These are phyloP conservation scores for Bibio marci DNA, from an alignment of 2,888 invertebrate genomes.

Conservation along the genomic window DNA sequence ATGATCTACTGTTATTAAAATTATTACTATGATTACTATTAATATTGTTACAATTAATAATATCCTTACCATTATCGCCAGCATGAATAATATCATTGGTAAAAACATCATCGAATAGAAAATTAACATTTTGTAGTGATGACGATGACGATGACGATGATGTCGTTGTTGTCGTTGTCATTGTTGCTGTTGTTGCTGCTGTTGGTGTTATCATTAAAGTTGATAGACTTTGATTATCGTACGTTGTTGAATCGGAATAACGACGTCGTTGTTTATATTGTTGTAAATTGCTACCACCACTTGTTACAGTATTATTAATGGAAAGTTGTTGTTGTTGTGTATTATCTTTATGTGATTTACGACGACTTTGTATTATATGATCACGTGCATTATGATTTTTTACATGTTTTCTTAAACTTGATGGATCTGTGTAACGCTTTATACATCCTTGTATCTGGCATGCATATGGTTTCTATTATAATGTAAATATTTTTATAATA, in stretches of 20 bases:
- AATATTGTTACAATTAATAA: too few species aligned
- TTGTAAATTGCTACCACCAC: neutral
- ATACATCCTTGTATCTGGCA: slow-evolving; percentile 75
- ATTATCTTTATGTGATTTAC: slow-evolving; percentile 21
- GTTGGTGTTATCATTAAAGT: slow-evolving; percentile 3
- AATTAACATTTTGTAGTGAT: slow-evolving; percentile 7
- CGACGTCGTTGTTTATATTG: neutral
- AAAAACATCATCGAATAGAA: slow-evolving; percentile 13
- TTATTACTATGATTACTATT: too few species aligned
- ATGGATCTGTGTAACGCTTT: slow-evolving; percentile 88
- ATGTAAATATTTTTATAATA: slow-evolving; percentile 2
- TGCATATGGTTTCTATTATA: slow-evolving; percentile 69
- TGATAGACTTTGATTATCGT: too few species aligned
- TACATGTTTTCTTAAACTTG: slow-evolving; percentile 81
- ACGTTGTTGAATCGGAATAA: slow-evolving; percentile 6
- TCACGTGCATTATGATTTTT: slow-evolving; percentile 49
- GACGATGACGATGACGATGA: slow-evolving; percentile 5
- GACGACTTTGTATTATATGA: slow-evolving; percentile 16
- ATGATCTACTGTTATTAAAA: neutral
- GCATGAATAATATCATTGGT: slow-evolving; percentile 8
- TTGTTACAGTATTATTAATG: neutral
- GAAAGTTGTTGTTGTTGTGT: slow-evolving; percentile 2
- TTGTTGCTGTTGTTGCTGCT: slow-evolving; percentile 5
- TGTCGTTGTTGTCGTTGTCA: slow-evolving; percentile 4
- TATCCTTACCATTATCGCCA: slow-evolving; percentile 2